These are phyloP conservation scores for Sorex fumeus DNA, from an alignment of 2,113 vertebrate species.

Conservation along the genomic window DNA sequence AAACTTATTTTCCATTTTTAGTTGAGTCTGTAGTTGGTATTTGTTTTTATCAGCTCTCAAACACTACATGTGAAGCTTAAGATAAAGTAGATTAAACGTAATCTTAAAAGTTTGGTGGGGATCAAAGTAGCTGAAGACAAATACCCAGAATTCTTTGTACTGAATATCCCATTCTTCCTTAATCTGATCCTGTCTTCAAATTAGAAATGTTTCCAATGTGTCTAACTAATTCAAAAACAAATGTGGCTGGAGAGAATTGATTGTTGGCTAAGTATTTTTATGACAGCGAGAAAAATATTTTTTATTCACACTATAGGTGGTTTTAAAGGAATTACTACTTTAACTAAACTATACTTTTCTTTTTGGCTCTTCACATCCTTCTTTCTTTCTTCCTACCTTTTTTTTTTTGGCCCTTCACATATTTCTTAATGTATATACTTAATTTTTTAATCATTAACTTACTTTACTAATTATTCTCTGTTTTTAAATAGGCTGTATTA, in stretches of 20 bases:
- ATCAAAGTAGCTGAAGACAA: not conserved
- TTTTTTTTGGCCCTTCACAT: not conserved
- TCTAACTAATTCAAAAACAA: not conserved
- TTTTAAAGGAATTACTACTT: slow-evolving; percentile 48
- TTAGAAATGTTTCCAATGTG: not conserved
- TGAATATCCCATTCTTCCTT: not conserved
- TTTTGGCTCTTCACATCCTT: not conserved
- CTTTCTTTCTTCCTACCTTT: no score
- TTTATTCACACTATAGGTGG: slow-evolving; percentile 42
- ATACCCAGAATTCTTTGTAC: not conserved
- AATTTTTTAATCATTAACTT: not conserved
- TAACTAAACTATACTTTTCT: not conserved
- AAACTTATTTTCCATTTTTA: slow-evolving; percentile 32
- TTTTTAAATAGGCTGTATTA: not conserved
- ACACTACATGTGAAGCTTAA: not conserved
- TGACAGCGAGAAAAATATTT: no score
- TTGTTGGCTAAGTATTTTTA: not conserved
- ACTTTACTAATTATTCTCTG: slow-evolving; percentile 28
- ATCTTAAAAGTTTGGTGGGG: not conserved
- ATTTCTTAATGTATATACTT: slow-evolving; percentile 34
- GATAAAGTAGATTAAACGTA: not conserved
- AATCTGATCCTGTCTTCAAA: not conserved
- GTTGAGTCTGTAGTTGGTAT: not conserved
- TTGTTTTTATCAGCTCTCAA: slow-evolving; percentile 36
- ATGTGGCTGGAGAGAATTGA: not conserved